phyloP scores from a whole-genome alignment of 2,888 invertebrate genomes.

The Chymomyza procnemis region DNA sequence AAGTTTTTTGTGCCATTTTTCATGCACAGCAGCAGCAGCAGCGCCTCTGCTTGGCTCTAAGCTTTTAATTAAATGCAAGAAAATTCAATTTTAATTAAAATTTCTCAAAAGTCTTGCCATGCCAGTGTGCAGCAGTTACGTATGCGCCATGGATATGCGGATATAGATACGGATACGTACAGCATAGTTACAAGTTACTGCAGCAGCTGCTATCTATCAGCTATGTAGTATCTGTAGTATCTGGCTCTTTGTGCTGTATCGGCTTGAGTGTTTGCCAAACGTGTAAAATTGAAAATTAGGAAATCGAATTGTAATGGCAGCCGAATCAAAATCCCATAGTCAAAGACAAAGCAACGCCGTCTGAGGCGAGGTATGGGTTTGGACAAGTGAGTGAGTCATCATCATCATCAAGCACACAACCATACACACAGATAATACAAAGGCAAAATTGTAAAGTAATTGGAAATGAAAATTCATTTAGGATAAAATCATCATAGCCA shows the following conservation, averaged over 20 bases:
- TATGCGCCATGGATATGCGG: no score
- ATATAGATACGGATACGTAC: constrained; percentile 9
- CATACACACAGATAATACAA: constrained; percentile 37
- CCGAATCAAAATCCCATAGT: constrained; percentile 7
- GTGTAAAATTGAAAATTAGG: constrained; percentile 72
- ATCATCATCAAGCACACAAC: neutral
- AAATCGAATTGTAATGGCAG: constrained; percentile 63
- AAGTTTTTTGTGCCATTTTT: constrained; percentile 63
- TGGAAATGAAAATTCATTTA: constrained; percentile 71
- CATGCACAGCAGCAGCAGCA: constrained; percentile 35
- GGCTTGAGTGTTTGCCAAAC: constrained; percentile 65
- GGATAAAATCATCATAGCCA: constrained; percentile 38
- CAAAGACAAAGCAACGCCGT: neutral
- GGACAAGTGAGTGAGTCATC: constrained; percentile 30
- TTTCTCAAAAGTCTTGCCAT: constrained; percentile 57
- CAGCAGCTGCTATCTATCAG: neutral
- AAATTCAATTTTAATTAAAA: constrained; percentile 72
- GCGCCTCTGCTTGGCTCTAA: constrained; percentile 36
- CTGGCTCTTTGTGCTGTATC: constrained; percentile 29
- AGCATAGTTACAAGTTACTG: constrained; percentile 11
- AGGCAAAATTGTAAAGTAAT: constrained; percentile 68
- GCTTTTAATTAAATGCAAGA: constrained; percentile 72
- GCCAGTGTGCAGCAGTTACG: constrained; percentile 15
- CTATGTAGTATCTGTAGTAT: neutral
- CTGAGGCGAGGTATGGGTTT: neutral